Evolutionary conservation across 2,113 vertebrate species (phyloP), one percentile per base, ranked within the genome.

Genomic region (Cariama cristata): DNA sequence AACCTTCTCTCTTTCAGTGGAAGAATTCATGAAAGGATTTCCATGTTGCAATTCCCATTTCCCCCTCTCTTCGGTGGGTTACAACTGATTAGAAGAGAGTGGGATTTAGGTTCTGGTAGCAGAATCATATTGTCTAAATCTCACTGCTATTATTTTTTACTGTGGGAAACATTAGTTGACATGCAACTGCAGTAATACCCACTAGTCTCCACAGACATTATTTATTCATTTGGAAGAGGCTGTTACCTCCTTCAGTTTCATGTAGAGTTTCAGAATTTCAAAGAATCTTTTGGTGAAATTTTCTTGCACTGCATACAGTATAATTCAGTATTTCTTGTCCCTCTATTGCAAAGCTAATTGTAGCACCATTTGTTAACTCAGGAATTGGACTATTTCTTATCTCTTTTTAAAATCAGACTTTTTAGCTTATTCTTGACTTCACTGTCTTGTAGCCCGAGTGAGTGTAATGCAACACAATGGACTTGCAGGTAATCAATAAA

Each of bases 391-490:
- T 81, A 66, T 95, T 97, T 88, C 93, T 96, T 97, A 93, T 95
- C 74, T 88, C 63, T 96, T 60, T 83, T 94, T 80, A 79, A 85
- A 90, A 97, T 94, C 2, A 0, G 83, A 72, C 92, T 92, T 95
- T 84, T 96, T 93, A 95, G 96, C 87, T 96, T 93, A 87, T 95
- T 94, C 93, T 95, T 90, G 75, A 74, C 91, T 97, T 87, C 3
- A 1, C 56, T 88, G 47, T 79, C 82, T 92, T 74, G 79, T 58
- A 93, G 97, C 88, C 77, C 80, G 82, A 96, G 86, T 71, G 93
- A 97, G 77, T 32, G 93, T 93, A 96, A 92, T 94, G 97, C 96
- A 97, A 94, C 86, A 95, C 97, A 97, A 96, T 97, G 96, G 96
- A 79, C 94, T 96, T 60, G 45, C 82, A 95, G 94, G 63, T 89